Evolutionary conservation across 2,888 invertebrate genomes (phyloP).

Genomic region (Monochamus alternatus): DNA sequence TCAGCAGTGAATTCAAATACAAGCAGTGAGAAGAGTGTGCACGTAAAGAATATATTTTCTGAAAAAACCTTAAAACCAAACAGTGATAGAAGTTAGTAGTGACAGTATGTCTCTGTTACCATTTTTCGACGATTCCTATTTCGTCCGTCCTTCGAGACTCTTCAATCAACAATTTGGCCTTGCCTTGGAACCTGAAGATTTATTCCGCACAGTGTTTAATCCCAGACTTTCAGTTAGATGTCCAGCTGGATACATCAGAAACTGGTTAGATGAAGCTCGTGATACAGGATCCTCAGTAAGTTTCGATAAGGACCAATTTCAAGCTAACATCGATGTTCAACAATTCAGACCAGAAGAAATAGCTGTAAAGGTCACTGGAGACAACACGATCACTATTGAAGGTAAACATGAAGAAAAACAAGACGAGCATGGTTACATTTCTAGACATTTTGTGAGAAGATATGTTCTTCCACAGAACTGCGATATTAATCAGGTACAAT

Average conservation of each 20-base stretch:
- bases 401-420: too few species aligned
- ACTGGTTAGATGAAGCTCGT: not conserved
- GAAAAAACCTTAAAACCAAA: not conserved
- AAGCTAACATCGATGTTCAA: conserved; percentile 21
- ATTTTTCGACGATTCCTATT: not conserved
- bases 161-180: not conserved
- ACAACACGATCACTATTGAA: too few species aligned
- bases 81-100: too few species aligned
- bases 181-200: not conserved
- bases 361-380: conserved; percentile 11
- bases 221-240: not conserved
- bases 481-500: conserved; percentile 6
- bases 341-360: too few species aligned
- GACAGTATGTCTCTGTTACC: not conserved
- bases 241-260: conserved; percentile 17
- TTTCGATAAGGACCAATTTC: conserved; percentile 17
- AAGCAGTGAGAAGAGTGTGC: not conserved
- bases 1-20: not conserved
- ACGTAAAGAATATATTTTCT: not conserved
- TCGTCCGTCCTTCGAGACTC: not conserved
- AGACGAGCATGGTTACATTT: too few species aligned
- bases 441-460: too few species aligned
- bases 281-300: conserved; percentile 5
- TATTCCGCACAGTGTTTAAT: not conserved
- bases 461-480: conserved; percentile 3